Evolutionary conservation across 1,140 invertebrate species (phyloP).

Genomic region (Trichonephila clavipes): DNA sequence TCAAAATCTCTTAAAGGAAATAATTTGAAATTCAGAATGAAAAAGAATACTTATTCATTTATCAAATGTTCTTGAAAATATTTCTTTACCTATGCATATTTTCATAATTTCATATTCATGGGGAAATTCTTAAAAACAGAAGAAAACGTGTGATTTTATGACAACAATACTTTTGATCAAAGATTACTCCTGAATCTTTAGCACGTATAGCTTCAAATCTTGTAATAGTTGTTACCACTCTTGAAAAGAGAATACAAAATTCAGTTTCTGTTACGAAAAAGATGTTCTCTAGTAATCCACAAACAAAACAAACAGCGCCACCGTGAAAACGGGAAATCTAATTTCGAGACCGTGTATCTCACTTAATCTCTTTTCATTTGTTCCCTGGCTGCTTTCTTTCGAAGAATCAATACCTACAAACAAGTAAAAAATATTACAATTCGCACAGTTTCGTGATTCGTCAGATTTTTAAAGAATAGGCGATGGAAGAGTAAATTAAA

Average conservation of each 20-base stretch:
- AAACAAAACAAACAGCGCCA: not conserved
- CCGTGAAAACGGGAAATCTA: not conserved
- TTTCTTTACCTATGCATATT: not conserved
- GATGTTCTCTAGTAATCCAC: not conserved
- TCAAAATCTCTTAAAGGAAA: too few relatives aligned
- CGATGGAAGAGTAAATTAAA: not conserved
- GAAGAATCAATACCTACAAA: not conserved
- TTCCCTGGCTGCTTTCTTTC: not conserved
- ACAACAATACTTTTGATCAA: not conserved
- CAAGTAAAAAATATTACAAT: not conserved
- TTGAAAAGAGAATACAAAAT: not conserved
- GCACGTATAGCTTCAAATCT: conserved; percentile 18
- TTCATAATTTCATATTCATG: not conserved
- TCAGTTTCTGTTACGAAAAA: not conserved
- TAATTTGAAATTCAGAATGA: too few relatives aligned
- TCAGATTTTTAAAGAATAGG: not conserved
- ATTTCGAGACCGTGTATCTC: conserved; percentile 7
- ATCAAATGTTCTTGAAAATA: too few relatives aligned
- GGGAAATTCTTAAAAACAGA: not conserved
- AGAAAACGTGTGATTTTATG: not conserved
- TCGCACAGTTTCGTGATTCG: not conserved
- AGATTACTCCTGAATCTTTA: not conserved
- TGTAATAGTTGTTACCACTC: not conserved
- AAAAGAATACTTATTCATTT: too few relatives aligned
- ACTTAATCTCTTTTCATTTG: conserved; percentile 13